These are phyloP conservation scores for Cepphus grylle DNA, from an alignment of 2,113 vertebrate genomes.

Conservation along the genomic window DNA sequence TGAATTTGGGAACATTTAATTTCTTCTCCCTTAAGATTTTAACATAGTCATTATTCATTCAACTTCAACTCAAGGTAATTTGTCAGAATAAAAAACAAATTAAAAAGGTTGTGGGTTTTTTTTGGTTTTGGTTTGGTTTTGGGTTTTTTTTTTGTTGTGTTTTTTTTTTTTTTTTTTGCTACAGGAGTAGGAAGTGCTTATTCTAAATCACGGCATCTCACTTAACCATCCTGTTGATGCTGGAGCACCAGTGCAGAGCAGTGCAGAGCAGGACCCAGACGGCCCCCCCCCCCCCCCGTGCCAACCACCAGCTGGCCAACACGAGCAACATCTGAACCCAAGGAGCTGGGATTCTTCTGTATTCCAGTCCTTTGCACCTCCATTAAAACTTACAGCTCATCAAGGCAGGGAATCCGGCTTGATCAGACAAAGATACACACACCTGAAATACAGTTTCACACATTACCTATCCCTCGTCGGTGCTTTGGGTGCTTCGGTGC, in stretches of 20 bases:
- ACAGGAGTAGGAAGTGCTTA: neutral
- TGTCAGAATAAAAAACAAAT: neutral
- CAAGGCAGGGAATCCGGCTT: rapidly evolving
- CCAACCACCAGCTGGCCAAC: rapidly evolving
- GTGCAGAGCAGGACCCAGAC: neutral
- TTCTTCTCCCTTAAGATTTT: neutral
- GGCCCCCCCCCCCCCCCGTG: neutral
- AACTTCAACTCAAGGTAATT: neutral
- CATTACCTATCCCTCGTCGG: neutral
- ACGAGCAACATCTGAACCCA: rapidly evolving
- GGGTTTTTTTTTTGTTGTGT: too few species aligned
- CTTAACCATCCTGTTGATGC: neutral
- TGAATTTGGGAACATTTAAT: rapidly evolving
- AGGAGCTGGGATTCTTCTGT: neutral
- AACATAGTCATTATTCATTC: rapidly evolving
- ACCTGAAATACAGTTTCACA: neutral
- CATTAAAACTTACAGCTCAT: rapidly evolving
- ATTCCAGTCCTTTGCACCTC: neutral
- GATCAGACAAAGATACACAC: neutral
- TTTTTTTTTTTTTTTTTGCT: too few species aligned
- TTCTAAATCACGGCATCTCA: neutral
- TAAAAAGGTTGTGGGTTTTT: too few species aligned
- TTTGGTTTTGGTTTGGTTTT: too few species aligned
- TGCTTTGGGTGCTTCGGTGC: neutral
- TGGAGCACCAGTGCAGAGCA: neutral